Percentiles rank a stretch among this genome's conserved stretches.
Evolutionary conservation across 1,140 invertebrate species (phyloP).

Genomic region (Tetramorium parvispinum): DNA sequence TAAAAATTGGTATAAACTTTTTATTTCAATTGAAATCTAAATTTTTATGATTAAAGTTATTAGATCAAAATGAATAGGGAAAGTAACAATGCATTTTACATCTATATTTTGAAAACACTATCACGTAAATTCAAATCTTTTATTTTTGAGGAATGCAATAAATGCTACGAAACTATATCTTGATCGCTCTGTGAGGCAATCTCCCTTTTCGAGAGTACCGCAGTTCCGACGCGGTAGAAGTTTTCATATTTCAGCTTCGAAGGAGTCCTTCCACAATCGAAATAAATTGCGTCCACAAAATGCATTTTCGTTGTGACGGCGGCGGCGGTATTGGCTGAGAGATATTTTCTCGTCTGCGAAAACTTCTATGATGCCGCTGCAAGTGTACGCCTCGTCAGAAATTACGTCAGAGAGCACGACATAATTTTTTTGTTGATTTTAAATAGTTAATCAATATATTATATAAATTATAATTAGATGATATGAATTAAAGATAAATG

Average conservation of each 20-base stretch:
- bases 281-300: constrained; percentile 60
- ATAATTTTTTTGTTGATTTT: constrained; percentile 29
- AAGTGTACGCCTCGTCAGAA: not conserved
- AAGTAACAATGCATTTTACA: not conserved
- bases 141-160: constrained; percentile 36
- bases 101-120: not conserved
- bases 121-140: constrained; percentile 6
- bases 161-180: constrained; percentile 44
- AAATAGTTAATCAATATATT: constrained; percentile 4
- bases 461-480: not conserved
- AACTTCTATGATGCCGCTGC: constrained; percentile 36
- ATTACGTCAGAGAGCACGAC: constrained; percentile 21
- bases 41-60: not conserved
- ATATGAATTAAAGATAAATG: not conserved
- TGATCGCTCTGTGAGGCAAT: constrained; percentile 1
- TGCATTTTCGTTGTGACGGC: constrained; percentile 45
- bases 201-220: not conserved
- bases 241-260: constrained; percentile 58
- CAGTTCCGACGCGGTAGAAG: constrained; percentile 16
- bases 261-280: constrained; percentile 53
- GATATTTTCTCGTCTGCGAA: constrained; percentile 43
- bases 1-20: not conserved
- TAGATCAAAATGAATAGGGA: not conserved
- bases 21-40: not conserved
- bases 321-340: constrained; percentile 29